These are phyloP conservation scores for Heliconius congener DNA, from an alignment of 1,140 invertebrate species.

Conservation along the genomic window DNA sequence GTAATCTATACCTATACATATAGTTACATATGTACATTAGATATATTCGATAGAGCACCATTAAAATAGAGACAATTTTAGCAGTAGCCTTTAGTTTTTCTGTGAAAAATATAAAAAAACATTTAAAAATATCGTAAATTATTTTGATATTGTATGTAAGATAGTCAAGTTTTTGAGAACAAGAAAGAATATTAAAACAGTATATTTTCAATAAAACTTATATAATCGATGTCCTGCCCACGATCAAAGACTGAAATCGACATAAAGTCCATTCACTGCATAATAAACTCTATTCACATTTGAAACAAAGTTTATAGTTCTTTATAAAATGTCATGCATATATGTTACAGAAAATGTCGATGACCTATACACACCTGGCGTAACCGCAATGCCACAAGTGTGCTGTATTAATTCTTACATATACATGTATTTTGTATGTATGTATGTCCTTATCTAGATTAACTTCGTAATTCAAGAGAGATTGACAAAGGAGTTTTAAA, in stretches of 20 bases:
- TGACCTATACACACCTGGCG: constrained; percentile 62
- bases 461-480: constrained; percentile 23
- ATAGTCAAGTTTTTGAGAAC: neutral
- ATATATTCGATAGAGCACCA: too few relatives aligned
- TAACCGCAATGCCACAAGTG: constrained; percentile 55
- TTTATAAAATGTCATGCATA: constrained; percentile 22
- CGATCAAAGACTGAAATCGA: constrained; percentile 10
- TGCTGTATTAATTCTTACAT: constrained; percentile 42
- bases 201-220: constrained; percentile 18
- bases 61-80: too few relatives aligned
- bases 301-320: constrained; percentile 23
- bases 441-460: constrained; percentile 39
- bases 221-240: constrained; percentile 36
- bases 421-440: constrained; percentile 28
- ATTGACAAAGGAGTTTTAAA: neutral
- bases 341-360: constrained; percentile 58
- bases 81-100: too few relatives aligned
- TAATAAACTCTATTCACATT: constrained; percentile 16
- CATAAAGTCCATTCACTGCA: neutral
- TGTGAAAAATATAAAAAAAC: too few relatives aligned
- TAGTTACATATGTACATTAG: too few relatives aligned
- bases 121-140: too few relatives aligned
- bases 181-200: neutral
- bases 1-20: too few relatives aligned
- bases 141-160: too few relatives aligned